Evolutionary conservation across 1,140 invertebrate genomes (phyloP).

Genomic region (Drepana arcuata): DNA sequence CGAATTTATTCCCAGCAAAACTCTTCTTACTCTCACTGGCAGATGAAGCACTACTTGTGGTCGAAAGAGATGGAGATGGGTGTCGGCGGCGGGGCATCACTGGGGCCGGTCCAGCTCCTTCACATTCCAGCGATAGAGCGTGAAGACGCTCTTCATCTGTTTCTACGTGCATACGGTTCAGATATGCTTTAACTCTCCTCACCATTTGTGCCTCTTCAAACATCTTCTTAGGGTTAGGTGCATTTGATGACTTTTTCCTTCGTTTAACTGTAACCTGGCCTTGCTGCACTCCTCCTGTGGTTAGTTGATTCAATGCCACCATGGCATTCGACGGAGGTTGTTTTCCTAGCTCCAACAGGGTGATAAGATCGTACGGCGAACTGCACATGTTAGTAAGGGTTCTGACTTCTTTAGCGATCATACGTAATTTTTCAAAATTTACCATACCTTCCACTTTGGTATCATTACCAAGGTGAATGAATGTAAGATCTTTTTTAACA

Average conservation of each 20-base stretch:
- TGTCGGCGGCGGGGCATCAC: constrained; percentile 78
- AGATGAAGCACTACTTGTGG: constrained; percentile 90
- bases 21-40: constrained; percentile 83
- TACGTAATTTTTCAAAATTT: constrained; percentile 98
- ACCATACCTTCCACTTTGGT: constrained; percentile 92
- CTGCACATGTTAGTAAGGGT: constrained; percentile 96
- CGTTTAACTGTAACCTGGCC: constrained; percentile 90
- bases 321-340: constrained; percentile 90
- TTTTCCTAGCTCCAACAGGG: constrained; percentile 87
- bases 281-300: constrained; percentile 75
- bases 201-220: constrained; percentile 99
- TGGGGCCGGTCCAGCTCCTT: constrained; percentile 77
- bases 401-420: constrained; percentile 98
- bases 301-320: constrained; percentile 91
- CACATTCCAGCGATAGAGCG: constrained; percentile 91
- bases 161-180: constrained; percentile 92
- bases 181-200: constrained; percentile 94
- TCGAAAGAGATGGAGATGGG: constrained; percentile 90
- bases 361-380: constrained; percentile 90
- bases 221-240: constrained; percentile 97
- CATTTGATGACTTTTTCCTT: constrained; percentile 91
- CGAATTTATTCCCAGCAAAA: constrained; percentile 80
- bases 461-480: constrained; percentile 98
- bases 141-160: constrained; percentile 93
- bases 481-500: constrained; percentile 97